Percentiles rank a stretch among this genome's conserved stretches.
phyloP scores from a whole-genome alignment of 2,888 invertebrate species.

The Patella caerulea region DNA sequence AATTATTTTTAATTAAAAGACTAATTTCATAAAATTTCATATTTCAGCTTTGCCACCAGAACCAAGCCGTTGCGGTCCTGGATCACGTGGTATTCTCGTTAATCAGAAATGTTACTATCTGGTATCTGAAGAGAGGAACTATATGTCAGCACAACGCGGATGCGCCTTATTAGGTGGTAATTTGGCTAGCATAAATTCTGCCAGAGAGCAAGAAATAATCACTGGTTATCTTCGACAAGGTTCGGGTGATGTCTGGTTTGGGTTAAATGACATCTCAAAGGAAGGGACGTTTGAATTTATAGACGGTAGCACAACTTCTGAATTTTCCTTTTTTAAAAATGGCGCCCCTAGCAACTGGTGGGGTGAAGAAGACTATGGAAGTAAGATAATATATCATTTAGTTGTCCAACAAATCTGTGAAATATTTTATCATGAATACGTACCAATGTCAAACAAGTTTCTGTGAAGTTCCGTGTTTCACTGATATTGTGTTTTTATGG shows the following conservation, averaged over 20 bases:
- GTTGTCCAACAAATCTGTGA: too few relatives aligned
- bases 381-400: not conserved
- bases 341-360: slow-evolving; percentile 4
- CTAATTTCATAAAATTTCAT: not conserved
- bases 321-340: slow-evolving; percentile 6
- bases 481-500: too few relatives aligned
- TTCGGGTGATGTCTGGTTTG: slow-evolving; percentile 14
- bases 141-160: slow-evolving; percentile 17
- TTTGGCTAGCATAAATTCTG: slow-evolving; percentile 14
- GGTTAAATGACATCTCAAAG: not conserved
- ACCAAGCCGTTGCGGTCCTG: slow-evolving; percentile 12
- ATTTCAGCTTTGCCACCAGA: slow-evolving; percentile 13
- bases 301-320: not conserved
- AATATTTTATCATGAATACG: too few relatives aligned
- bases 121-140: slow-evolving; percentile 5
- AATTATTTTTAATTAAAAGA: too few relatives aligned
- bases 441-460: too few relatives aligned
- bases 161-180: slow-evolving; percentile 20
- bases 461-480: too few relatives aligned
- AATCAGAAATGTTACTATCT: slow-evolving; percentile 18
- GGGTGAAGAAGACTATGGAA: slow-evolving; percentile 8
- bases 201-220: slow-evolving; percentile 3
- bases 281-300: slow-evolving; percentile 15
- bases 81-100: slow-evolving; percentile 15
- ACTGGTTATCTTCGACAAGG: slow-evolving; percentile 15